Base-by-base conservation (phyloP, 1,140 invertebrate species). In the Bombus fervidus region DNA sequence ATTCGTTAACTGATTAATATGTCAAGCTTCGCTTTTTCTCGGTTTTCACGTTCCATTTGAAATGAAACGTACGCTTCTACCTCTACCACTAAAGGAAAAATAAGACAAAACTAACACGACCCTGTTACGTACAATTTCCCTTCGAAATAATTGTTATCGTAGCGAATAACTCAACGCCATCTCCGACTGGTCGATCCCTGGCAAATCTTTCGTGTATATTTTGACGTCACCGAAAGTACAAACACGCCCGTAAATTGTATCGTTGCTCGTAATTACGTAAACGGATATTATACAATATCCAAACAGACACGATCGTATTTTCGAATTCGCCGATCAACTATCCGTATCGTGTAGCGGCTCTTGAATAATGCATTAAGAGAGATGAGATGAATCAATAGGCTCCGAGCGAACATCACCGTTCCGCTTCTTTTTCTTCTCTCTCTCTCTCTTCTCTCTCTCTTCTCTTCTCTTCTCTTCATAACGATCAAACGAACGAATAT, bases 301-400 rank as follows among this genome's bases (percentile, higher is more conserved):
- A 78, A 78, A 43, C 75, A 41, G 66, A 78, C 41, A 34, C 37
- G 41, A 59, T 22, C n/a, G 28, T 69, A 59, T 83, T 83, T 83
- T 83, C 43, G 74, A 66, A 78, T 82, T 82, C 72, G 39, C 28
- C 25, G 85, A 57, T 22, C 57, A 71, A 41, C 62, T 76, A 87
- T 88, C 79, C 74, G 85, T 87, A 89, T 80, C 86, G 76, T 68
- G 72, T 59, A 69, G 47, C 77, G 78, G 85, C 77, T 37, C 77
- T 85, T 89, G 87, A 89, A 89, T 88, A 89, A 89, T 87, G 86
- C 72, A 89, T 87, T 62, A 62, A 76, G 66, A 64, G 73, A 89
- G 77, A 78, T 85, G 82, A 89, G 66, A 78, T 78, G 87, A 87
- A 89, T 89, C 86, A 87, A 89, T 86, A 87, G 64, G 57, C 81